Conservation (phyloP, 2,113 vertebrate species). For the Pelobates fuscus region DNA sequence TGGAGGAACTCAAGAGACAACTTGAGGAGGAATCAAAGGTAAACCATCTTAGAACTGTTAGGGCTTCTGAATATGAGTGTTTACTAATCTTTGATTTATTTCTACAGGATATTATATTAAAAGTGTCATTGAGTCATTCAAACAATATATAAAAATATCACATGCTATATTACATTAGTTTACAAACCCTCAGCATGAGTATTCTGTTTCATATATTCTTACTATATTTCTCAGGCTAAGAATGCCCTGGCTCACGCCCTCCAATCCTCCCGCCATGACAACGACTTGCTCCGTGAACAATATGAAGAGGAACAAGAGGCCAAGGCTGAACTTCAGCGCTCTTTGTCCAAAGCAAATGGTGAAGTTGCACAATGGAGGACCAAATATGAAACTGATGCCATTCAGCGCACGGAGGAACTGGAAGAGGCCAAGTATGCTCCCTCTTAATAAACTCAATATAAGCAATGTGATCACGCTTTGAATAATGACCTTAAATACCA, state of each 20-base stretch:
- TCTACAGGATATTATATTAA: too few relatives aligned
- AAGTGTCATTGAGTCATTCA: too few relatives aligned
- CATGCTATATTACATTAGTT: not conserved
- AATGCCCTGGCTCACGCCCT: slow-evolving; percentile 74
- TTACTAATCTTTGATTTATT: too few relatives aligned
- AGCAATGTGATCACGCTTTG: not conserved
- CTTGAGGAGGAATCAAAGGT: slow-evolving; percentile 81
- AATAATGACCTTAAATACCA: not conserved
- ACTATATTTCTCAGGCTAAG: slow-evolving; percentile 71
- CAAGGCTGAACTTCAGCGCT: slow-evolving; percentile 76
- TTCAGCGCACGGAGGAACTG: slow-evolving; percentile 83
- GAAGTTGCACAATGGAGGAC: slow-evolving; percentile 81
- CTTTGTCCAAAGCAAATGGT: slow-evolving; percentile 74
- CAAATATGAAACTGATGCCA: slow-evolving; percentile 82
- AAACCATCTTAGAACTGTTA: not conserved
- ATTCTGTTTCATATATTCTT: not conserved
- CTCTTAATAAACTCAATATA: not conserved
- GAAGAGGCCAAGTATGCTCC: slow-evolving; percentile 82
- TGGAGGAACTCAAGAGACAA: slow-evolving; percentile 81
- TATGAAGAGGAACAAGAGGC: slow-evolving; percentile 81
- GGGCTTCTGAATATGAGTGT: too few relatives aligned
- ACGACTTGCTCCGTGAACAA: slow-evolving; percentile 78
- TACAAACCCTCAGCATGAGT: too few relatives aligned
- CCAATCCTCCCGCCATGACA: slow-evolving; percentile 77
- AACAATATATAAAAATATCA: not conserved